Evolutionary conservation across 2,797 vertebrate species (phyloP), one percentile per base, ranked within the genome.

Genomic region (Falco columbarius): DNA sequence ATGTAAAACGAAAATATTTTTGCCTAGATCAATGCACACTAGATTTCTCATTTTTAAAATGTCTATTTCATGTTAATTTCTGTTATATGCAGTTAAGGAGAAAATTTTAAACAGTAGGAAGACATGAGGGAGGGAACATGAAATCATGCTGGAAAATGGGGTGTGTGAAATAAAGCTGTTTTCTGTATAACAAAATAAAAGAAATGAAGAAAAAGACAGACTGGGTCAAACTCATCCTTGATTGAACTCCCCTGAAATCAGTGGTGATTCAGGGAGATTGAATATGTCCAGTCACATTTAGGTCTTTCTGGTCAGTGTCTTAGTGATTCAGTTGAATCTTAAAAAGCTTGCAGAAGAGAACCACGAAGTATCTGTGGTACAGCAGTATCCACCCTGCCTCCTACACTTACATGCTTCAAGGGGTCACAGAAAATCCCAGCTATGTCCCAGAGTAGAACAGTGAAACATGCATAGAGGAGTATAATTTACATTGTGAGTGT

Each of bases 231-330:
- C 56, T 90, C 38, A 86, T 74, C 74, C 63, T 86, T 93, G 73
- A 84, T 54, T 86, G 95, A 96, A 74, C 86, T 95, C 29, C 12
- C 10, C 34, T 85, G 92, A 82, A 94, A 92, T 95, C 86, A 92
- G 0, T 77, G 81, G 56, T 56, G 95, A 94, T 95, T 87, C 81
- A 77, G 56, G 42, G 85, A 51, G 67, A 90, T 74, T 92, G 86
- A 94, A 85, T 85, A n/a, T 83, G 67, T 82, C 90, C 74, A 89
- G 44, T 86, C 52, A 61, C 61, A 82, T 93, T 93, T 92, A 80
- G 59, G 42, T 85, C 83, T 94, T 87, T 83, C 54, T 70, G 68
- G 86, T 94, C 77, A 93, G 42, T 86, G 72, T 92, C 52, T 63
- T 27, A 62, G 67, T 63, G 83, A 73, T 73, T 89, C 86, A 93